Conservation (phyloP, 2,888 invertebrate species). For the Drosophila emarginata region DNA sequence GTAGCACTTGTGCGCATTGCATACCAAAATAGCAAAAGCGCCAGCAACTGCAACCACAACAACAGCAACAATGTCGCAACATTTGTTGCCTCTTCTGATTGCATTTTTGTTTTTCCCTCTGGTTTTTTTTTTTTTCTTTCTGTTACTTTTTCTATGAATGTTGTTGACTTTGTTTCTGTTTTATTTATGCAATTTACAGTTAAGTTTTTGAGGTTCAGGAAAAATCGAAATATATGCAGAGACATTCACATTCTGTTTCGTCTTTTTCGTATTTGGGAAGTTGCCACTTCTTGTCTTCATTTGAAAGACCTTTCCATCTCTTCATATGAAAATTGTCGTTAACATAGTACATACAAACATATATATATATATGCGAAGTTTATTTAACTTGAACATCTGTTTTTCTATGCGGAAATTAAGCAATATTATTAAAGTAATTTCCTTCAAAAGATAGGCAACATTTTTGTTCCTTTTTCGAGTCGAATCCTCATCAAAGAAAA, state of each 20-base stretch:
- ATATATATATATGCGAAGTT: no score
- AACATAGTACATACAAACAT: neutral
- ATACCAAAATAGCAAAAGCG: conserved; percentile 71
- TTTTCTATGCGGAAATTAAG: neutral
- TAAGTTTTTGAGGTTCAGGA: conserved; percentile 35
- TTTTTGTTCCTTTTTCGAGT: conserved; percentile 10
- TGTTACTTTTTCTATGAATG: conserved; percentile 21
- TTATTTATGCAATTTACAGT: conserved; percentile 78
- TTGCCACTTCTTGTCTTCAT: neutral
- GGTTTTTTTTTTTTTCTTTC: neutral
- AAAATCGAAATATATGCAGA: conserved; percentile 9
- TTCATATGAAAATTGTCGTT: neutral
- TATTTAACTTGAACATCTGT: neutral
- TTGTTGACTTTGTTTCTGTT: conserved; percentile 60
- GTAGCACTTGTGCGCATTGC: conserved; percentile 67
- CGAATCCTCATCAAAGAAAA: conserved; percentile 44
- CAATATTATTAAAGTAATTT: neutral
- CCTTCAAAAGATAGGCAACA: neutral
- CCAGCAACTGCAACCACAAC: conserved; percentile 36
- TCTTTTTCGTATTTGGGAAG: conserved; percentile 7
- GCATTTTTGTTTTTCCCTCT: conserved; percentile 22
- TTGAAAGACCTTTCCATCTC: neutral
- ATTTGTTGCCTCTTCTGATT: conserved; percentile 39
- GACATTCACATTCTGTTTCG: conserved; percentile 2
- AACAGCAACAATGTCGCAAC: conserved; percentile 54